These are phyloP conservation scores for Penaeus indicus DNA, from an alignment of 1,140 invertebrate species.

Conservation along the genomic window DNA sequence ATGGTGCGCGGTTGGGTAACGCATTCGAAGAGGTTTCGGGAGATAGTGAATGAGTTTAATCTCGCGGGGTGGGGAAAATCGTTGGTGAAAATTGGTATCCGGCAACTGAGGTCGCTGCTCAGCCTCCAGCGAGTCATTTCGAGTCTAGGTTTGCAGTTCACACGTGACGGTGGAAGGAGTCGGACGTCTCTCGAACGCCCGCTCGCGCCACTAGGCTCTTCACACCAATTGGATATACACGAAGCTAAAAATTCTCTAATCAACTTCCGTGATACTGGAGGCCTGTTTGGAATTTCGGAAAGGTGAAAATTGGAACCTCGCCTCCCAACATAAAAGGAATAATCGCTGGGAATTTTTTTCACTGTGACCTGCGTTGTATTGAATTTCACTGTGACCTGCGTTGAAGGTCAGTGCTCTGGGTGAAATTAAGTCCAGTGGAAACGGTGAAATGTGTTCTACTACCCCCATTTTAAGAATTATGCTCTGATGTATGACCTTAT, in stretches of 20 bases:
- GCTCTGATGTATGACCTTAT: no score
- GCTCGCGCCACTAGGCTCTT: slow-evolving; percentile 25
- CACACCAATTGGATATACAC: slow-evolving; percentile 20
- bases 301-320: no score
- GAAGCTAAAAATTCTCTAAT: not conserved
- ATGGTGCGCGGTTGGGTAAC: no score
- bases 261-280: no score
- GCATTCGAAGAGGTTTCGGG: no score
- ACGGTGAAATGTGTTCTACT: slow-evolving; percentile 21
- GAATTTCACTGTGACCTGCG: slow-evolving; percentile 37
- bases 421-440: slow-evolving; percentile 17
- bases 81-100: not conserved
- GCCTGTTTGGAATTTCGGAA: no score
- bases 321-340: not conserved
- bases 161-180: slow-evolving; percentile 34
- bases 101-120: slow-evolving; percentile 25
- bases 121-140: slow-evolving; percentile 37
- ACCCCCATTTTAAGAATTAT: no score
- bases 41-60: no score
- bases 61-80: no score
- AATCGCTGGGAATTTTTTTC: not conserved
- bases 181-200: slow-evolving; percentile 2
- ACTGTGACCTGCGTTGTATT: slow-evolving; percentile 18
- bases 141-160: slow-evolving; percentile 41
- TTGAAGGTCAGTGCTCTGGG: slow-evolving; percentile 34